These are phyloP conservation scores for Vanessa atalanta DNA, from an alignment of 1,140 invertebrate genomes.

Conservation along the genomic window DNA sequence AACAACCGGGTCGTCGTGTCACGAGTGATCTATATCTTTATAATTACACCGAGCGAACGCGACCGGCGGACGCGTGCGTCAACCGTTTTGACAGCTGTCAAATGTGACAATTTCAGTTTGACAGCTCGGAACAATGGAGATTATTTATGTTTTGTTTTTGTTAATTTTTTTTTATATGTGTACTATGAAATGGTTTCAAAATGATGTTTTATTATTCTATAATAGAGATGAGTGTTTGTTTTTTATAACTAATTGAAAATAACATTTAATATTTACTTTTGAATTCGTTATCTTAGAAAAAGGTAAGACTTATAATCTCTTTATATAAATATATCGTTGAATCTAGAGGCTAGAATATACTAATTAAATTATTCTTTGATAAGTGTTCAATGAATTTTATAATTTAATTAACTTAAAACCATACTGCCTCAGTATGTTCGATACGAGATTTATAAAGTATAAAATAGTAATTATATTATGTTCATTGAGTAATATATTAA, in stretches of 20 bases:
- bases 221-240: too few species aligned
- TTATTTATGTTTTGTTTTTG: constrained; percentile 6
- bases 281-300: too few species aligned
- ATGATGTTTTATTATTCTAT: too few species aligned
- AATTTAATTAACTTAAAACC: neutral
- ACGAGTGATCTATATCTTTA: constrained; percentile 28
- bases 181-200: neutral
- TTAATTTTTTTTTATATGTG: too few species aligned
- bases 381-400: too few species aligned
- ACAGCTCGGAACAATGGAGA: constrained; percentile 1
- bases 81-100: constrained; percentile 40
- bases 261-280: too few species aligned
- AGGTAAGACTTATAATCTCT: too few species aligned
- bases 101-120: constrained; percentile 25
- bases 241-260: too few species aligned
- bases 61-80: constrained; percentile 27
- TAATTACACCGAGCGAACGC: constrained; percentile 15
- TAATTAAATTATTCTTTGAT: too few species aligned
- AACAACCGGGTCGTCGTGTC: constrained; percentile 10
- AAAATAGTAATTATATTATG: constrained; percentile 12
- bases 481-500: constrained; percentile 11
- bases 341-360: too few species aligned
- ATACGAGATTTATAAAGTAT: neutral
- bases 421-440: neutral
- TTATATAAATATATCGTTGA: too few species aligned